Evolutionary conservation across 2,113 vertebrate genomes (phyloP), one percentile per base, ranked within the genome.

Genomic region (Carlito syrichta): DNA sequence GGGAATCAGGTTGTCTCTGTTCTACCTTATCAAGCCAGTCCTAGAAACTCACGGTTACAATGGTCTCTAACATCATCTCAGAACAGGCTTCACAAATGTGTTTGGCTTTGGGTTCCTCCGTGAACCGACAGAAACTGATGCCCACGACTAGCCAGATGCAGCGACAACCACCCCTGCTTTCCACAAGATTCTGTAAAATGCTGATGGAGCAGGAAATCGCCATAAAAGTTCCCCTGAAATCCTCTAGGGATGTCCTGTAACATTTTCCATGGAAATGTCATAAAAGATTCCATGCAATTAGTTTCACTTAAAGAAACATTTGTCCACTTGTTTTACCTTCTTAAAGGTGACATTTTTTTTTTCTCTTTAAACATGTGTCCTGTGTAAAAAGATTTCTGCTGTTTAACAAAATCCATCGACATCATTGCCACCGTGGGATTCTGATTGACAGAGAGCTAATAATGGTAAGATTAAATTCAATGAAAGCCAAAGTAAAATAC

Each of bases 181-280:
- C 91, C 94, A 90, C 94, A 54, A 63, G 89, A 79, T 71, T 96
- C 97, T 96, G 88, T 96, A 96, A 98, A 97, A 95, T 7, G 81
- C 95, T 94, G 66, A 94, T 91, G 87, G 95, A 96, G 96, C 94
- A 97, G 96, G 96, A 98, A 98, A 97, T 74, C 79, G 84, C 95
- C 96, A 95, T 98, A 97, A 97, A 98, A 94, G 71, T 91, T 85
- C 96, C 96, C 95, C 97, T 79, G 89, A 97, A 98, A 98, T 97
- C 81, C 98, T 98, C 97, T 83, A 94, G 97, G 96, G 97, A 97
- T 98, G 97, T 96, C 96, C 98, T 78, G 92, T 97, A 97, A 98
- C 96, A 97, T 98, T 98, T 98, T 98, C 98, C 98, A 97, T 96
- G 97, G 97, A 98, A 98, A 98, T 86, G 96, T 88, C 97, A 96